These are phyloP conservation scores for Drosophila mimica DNA, from an alignment of 2,888 invertebrate genomes.

Conservation along the genomic window DNA sequence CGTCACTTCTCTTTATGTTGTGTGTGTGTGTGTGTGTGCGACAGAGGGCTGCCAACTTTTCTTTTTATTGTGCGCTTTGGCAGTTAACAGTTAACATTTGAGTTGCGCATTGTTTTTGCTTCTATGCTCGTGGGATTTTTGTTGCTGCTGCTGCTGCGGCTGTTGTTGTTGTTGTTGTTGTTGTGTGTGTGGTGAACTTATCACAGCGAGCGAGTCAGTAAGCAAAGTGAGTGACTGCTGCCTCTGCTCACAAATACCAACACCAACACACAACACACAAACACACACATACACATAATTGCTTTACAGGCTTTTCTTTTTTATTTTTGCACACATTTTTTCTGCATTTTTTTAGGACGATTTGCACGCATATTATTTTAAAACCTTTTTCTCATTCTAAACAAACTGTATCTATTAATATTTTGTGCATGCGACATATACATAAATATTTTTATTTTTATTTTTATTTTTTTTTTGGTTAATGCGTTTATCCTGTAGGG, in stretches of 20 bases:
- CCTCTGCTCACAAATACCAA: slow-evolving; percentile 16
- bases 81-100: slow-evolving; percentile 60
- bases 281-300: slow-evolving; percentile 16
- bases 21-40: slow-evolving; percentile 25
- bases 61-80: slow-evolving; percentile 37
- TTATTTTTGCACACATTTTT: slow-evolving; percentile 26
- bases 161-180: slow-evolving; percentile 7
- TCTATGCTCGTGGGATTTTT: slow-evolving; percentile 26
- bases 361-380: slow-evolving; percentile 10
- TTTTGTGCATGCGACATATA: neutral
- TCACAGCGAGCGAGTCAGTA: slow-evolving; percentile 34
- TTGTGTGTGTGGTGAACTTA: slow-evolving; percentile 59
- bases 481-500: slow-evolving; percentile 52
- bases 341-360: slow-evolving; percentile 9
- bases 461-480: slow-evolving; percentile 35
- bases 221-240: slow-evolving; percentile 42
- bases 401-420: neutral
- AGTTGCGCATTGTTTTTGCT: slow-evolving; percentile 59
- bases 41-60: slow-evolving; percentile 46
- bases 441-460: neutral
- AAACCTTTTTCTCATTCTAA: neutral
- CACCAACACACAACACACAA: slow-evolving; percentile 13
- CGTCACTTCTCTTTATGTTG: slow-evolving; percentile 14
- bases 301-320: slow-evolving; percentile 36
- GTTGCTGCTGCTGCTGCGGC: slow-evolving; percentile 10